phyloP scores from a whole-genome alignment of 1,140 invertebrate genomes.

The Rhopalosiphum maidis region DNA sequence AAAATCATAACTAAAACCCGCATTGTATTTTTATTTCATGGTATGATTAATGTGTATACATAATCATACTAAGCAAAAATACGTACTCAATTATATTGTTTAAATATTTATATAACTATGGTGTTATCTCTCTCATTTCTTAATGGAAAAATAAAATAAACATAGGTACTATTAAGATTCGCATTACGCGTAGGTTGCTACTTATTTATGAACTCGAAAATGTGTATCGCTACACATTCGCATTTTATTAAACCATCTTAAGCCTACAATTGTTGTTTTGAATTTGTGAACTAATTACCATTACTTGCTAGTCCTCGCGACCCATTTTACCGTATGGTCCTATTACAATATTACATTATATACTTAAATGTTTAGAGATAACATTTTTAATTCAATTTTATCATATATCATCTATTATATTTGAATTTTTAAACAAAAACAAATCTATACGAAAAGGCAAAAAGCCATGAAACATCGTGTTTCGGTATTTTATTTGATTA shows the following conservation, averaged over 20 bases:
- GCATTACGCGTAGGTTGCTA: background rate
- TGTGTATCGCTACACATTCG: background rate
- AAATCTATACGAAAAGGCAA: background rate
- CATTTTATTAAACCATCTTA: background rate
- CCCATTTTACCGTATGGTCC: background rate
- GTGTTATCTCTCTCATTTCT: background rate
- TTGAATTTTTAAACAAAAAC: background rate
- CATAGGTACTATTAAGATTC: background rate
- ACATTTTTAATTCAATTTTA: background rate
- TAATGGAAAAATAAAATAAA: conserved; percentile 19
- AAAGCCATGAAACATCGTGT: background rate
- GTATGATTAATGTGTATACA: background rate
- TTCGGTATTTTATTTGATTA: background rate
- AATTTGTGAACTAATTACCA: background rate
- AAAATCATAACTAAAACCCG: background rate
- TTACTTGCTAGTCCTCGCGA: background rate
- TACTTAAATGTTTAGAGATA: background rate
- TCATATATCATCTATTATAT: background rate
- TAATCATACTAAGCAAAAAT: background rate
- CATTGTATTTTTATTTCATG: background rate
- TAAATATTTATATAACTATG: background rate
- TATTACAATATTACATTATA: background rate
- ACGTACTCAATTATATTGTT: background rate
- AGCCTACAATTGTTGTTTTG: background rate
- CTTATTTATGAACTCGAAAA: background rate